Evolutionary conservation across 2,113 vertebrate genomes (phyloP).

Genomic region (Onychostruthus taczanowskii): DNA sequence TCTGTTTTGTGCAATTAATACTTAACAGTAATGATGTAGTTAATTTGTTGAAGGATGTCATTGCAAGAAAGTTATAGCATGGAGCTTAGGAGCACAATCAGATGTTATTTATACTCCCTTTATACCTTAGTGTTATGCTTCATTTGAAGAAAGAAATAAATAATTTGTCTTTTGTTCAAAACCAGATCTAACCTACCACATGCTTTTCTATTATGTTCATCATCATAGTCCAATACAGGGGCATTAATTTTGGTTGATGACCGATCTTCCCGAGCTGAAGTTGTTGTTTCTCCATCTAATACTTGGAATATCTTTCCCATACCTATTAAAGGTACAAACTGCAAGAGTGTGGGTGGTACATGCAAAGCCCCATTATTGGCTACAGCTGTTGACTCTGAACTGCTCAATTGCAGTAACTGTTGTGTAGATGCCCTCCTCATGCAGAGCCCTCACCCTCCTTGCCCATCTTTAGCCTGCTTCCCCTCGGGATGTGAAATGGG

Average conservation of each 20-base stretch:
- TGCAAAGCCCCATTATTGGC: background rate
- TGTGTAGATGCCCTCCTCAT: background rate
- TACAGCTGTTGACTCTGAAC: background rate
- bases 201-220: background rate
- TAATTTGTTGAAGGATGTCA: slow-evolving; percentile 67
- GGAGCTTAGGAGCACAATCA: slow-evolving; percentile 66
- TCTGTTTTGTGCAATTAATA: slow-evolving; percentile 67
- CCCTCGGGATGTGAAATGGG: background rate
- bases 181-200: slow-evolving; percentile 6
- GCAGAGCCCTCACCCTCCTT: background rate
- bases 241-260: background rate
- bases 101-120: slow-evolving; percentile 60
- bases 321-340: fast-evolving
- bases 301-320: background rate
- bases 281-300: background rate
- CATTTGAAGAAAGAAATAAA: slow-evolving; percentile 55
- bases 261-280: background rate
- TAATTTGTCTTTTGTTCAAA: slow-evolving; percentile 68
- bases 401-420: background rate
- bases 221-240: background rate
- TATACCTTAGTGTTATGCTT: slow-evolving; percentile 50
- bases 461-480: background rate
- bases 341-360: background rate
- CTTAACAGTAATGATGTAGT: slow-evolving; percentile 64
- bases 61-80: slow-evolving; percentile 66